Evolutionary conservation across 2,797 vertebrate genomes (phyloP).

Genomic region (Esox lucius): DNA sequence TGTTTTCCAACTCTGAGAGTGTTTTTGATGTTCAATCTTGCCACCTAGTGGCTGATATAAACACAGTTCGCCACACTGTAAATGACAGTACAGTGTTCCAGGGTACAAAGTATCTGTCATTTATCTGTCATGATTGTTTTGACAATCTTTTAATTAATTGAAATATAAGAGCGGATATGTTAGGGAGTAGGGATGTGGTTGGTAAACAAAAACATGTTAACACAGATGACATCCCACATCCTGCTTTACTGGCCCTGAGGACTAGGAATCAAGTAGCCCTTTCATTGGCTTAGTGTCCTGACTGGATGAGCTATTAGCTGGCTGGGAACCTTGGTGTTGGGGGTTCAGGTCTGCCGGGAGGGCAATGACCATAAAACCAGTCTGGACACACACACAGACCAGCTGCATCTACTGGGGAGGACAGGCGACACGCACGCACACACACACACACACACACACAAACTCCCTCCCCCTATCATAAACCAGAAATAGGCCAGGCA

Average conservation of each 20-base stretch:
- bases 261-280: conserved; percentile 71
- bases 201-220: neutral
- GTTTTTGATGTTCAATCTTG: conserved; percentile 71
- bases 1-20: neutral
- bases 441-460: neutral
- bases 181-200: neutral
- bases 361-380: conserved; percentile 78
- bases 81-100: neutral
- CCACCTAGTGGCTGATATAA: conserved; percentile 72
- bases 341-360: conserved; percentile 71
- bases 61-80: neutral
- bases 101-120: neutral
- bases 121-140: neutral
- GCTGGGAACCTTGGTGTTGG: conserved; percentile 75
- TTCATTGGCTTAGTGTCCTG: conserved; percentile 54
- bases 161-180: neutral
- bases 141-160: neutral
- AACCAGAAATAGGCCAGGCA: conserved; percentile 63
- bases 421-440: conserved; percentile 41
- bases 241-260: conserved; percentile 51
- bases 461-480: conserved; percentile 55
- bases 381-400: conserved; percentile 71
- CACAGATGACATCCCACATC: conserved; percentile 42
- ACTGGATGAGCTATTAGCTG: conserved; percentile 71
- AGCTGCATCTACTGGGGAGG: conserved; percentile 61